Conservation (phyloP, 2,797 vertebrate genomes). For the Diplodus puntazzo region DNA sequence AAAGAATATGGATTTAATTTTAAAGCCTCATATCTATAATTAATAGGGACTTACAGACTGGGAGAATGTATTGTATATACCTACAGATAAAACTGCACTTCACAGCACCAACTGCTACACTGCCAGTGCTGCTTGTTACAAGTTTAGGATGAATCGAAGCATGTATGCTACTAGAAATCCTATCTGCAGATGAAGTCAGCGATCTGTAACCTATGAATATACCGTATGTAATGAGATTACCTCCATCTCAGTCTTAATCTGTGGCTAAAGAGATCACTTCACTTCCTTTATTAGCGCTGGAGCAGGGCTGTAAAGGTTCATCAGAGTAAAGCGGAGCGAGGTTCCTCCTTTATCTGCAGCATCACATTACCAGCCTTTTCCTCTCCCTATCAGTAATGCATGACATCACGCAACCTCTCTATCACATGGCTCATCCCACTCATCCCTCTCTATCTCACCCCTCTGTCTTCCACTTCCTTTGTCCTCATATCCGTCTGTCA, state of each 20-base stretch:
- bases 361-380: slow-evolving; percentile 63
- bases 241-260: slow-evolving; percentile 53
- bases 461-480: slow-evolving; percentile 33
- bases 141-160: slow-evolving; percentile 13
- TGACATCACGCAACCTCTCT: slow-evolving; percentile 55
- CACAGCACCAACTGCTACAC: neutral
- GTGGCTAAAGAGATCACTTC: slow-evolving; percentile 46
- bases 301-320: slow-evolving; percentile 35
- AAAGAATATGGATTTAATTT: slow-evolving; percentile 18
- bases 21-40: neutral
- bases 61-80: neutral
- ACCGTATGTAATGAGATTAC: slow-evolving; percentile 47
- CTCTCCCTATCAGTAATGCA: slow-evolving; percentile 65
- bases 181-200: slow-evolving; percentile 43
- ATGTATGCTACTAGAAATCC: neutral
- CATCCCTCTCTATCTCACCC: slow-evolving; percentile 18
- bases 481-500: slow-evolving; percentile 43
- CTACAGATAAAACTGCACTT: neutral
- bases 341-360: slow-evolving; percentile 54
- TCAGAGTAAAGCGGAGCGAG: slow-evolving; percentile 11
- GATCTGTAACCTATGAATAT: slow-evolving; percentile 46
- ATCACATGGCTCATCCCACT: slow-evolving; percentile 57
- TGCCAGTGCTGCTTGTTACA: neutral
- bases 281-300: slow-evolving; percentile 56
- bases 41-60: neutral